These are phyloP conservation scores for Pseudeuparius sepicola DNA, from an alignment of 2,888 invertebrate genomes.

Conservation along the genomic window DNA sequence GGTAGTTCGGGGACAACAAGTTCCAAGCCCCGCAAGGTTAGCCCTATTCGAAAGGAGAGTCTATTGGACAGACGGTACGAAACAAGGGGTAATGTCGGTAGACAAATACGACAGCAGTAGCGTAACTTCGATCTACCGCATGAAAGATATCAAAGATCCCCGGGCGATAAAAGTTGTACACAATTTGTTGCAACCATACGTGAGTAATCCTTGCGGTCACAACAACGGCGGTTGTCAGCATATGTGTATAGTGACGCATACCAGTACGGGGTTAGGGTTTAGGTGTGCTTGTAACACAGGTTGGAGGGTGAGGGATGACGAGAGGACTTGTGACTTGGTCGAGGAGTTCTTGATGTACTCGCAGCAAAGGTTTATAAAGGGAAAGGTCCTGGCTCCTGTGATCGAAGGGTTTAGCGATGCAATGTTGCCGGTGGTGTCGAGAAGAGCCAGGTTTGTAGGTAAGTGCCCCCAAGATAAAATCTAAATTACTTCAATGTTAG, in stretches of 20 bases:
- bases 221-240: slow-evolving; percentile 88
- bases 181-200: slow-evolving; percentile 60
- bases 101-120: slow-evolving; percentile 66
- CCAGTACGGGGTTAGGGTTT: slow-evolving; percentile 66
- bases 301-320: slow-evolving; percentile 62
- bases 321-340: slow-evolving; percentile 70
- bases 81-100: slow-evolving; percentile 36
- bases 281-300: slow-evolving; percentile 90
- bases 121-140: slow-evolving; percentile 70
- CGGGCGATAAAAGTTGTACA: slow-evolving; percentile 78
- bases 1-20: slow-evolving; percentile 71
- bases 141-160: slow-evolving; percentile 70
- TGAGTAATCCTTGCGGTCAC: slow-evolving; percentile 67
- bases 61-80: slow-evolving; percentile 87
- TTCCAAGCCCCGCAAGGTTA: slow-evolving; percentile 76
- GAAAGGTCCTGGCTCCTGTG: slow-evolving; percentile 78
- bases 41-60: slow-evolving; percentile 79
- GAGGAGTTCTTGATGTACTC: slow-evolving; percentile 90
- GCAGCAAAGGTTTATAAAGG: slow-evolving; percentile 86
- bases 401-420: slow-evolving; percentile 90
- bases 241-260: slow-evolving; percentile 80
- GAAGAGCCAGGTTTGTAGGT: slow-evolving; percentile 76
- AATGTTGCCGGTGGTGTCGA: slow-evolving; percentile 85
- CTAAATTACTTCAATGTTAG: too few relatives aligned
- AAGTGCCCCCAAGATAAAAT: too few relatives aligned